Percentiles rank a stretch among this genome's conserved stretches.
Evolutionary conservation across 2,113 vertebrate species (phyloP).

Genomic region (Shinisaurus crocodilurus): DNA sequence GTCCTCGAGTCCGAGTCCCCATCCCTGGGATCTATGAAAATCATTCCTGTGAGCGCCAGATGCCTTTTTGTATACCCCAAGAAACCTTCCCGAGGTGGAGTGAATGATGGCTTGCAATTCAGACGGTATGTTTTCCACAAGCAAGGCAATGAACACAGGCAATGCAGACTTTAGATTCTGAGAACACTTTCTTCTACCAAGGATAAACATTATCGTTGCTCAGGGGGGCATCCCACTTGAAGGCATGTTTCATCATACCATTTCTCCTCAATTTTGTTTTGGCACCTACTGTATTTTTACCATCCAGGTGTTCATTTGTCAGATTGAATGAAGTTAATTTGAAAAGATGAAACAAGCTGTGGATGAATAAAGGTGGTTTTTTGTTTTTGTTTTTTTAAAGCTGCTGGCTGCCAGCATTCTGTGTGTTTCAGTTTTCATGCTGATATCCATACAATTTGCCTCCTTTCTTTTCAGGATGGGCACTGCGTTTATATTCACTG

Average conservation of each 20-base stretch:
- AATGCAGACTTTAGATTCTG: background rate
- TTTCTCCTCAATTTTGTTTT: background rate
- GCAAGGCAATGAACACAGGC: background rate
- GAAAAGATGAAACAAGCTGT: background rate
- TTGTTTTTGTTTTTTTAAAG: background rate
- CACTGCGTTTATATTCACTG: slow-evolving; percentile 78
- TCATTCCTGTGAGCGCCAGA: background rate
- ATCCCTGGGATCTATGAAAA: too few species aligned
- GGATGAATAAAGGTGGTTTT: background rate
- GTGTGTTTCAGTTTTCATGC: background rate
- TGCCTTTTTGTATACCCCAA: background rate
- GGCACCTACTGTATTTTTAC: background rate
- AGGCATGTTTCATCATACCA: background rate
- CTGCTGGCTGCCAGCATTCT: background rate
- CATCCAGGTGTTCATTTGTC: background rate
- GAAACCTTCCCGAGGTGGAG: background rate
- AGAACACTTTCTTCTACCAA: background rate
- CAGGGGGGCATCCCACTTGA: background rate
- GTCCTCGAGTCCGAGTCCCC: too few species aligned
- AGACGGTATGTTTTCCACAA: background rate
- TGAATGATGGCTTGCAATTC: background rate
- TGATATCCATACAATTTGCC: slow-evolving; percentile 35
- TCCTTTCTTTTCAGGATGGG: slow-evolving; percentile 78
- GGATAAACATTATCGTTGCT: background rate
- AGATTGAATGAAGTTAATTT: background rate